These are phyloP conservation scores for Rhogogaster chlorosoma DNA, from an alignment of 2,888 invertebrate species.

Conservation along the genomic window DNA sequence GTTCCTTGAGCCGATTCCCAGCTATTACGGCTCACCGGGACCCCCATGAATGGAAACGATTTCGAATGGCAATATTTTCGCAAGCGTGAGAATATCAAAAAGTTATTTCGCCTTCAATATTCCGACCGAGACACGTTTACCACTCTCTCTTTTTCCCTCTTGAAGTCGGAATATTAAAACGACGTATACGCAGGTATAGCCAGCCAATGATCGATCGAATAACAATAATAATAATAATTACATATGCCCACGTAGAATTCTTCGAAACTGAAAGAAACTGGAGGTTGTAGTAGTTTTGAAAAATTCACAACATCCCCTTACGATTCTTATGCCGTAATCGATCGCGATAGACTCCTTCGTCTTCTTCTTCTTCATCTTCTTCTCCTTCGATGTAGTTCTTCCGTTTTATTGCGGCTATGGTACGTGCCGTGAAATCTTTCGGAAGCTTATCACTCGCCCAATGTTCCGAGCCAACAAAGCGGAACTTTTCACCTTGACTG, in stretches of 20 bases:
- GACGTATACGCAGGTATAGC: not conserved
- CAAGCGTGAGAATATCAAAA: slow-evolving; percentile 54
- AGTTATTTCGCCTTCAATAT: slow-evolving; percentile 23
- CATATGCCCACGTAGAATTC: not conserved
- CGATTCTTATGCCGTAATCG: not conserved
- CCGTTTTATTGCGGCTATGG: slow-evolving; percentile 20
- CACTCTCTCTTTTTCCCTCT: not conserved
- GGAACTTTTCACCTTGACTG: slow-evolving; percentile 45
- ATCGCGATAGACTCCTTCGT: not conserved
- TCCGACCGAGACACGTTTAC: not conserved
- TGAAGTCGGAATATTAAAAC: not conserved
- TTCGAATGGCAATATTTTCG: slow-evolving; percentile 61
- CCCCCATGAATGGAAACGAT: slow-evolving; percentile 64
- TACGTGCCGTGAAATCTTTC: slow-evolving; percentile 40
- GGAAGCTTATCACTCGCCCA: slow-evolving; percentile 41
- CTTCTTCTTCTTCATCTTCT: not conserved
- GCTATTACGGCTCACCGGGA: slow-evolving; percentile 33
- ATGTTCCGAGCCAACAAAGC: slow-evolving; percentile 46
- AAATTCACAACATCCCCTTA: not conserved
- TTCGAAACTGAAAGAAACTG: not conserved
- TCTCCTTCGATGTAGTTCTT: not conserved
- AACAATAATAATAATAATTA: not conserved
- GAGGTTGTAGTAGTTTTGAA: not conserved
- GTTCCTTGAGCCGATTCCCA: slow-evolving; percentile 63
- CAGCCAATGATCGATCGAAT: not conserved